Evolutionary conservation across 1,140 invertebrate species (phyloP), one percentile per base, ranked within the genome.

Genomic region (Drosophila arawakana): DNA sequence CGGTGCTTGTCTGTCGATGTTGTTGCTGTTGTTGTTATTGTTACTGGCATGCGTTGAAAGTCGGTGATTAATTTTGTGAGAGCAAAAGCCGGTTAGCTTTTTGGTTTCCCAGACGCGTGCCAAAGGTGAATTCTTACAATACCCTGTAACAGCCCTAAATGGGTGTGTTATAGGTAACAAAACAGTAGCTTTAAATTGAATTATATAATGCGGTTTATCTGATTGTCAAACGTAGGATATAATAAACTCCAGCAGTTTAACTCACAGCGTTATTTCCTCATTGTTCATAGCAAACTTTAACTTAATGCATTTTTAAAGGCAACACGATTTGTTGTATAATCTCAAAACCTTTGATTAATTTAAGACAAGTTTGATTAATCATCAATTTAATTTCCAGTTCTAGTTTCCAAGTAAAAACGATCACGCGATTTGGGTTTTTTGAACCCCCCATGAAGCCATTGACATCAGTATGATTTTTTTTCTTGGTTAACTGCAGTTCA

Each of bases 61-160:
- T 83, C 65, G 43, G 67, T 78, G 77, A 80, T 89, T 78, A 80
- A 89, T 88, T 75, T 55, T 57, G 61, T 47, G 76, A 67, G 65
- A 47, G 43, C 54, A 73, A 83, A 81, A 89, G 81, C 81, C 85
- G 84, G 85, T 89, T 85, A 72, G 77, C 41, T 59, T 70, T 65
- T 78, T 63, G 46, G 67, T 71, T 73, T 55, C 37, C 58, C 68
- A 34, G 83, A 46, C 83, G 84, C 83, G 83, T 88, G 83, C 83
- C 81, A 85, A 76, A 67, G 73, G 21, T 66, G 39, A 54, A 70
- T 66, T 67, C 50, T 44, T 58, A 15, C 11, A 57, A 34, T 65
- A 55, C 49, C 25, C 41, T 55, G 18, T 41, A 57, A 9, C 50
- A 37, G 7, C 0, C 10, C 11, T 5, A 13, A 35, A n/a, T 54